Evolutionary conservation across 2,113 vertebrate species (phyloP), one percentile per base, ranked within the genome.

Genomic region (Nibea coibor): DNA sequence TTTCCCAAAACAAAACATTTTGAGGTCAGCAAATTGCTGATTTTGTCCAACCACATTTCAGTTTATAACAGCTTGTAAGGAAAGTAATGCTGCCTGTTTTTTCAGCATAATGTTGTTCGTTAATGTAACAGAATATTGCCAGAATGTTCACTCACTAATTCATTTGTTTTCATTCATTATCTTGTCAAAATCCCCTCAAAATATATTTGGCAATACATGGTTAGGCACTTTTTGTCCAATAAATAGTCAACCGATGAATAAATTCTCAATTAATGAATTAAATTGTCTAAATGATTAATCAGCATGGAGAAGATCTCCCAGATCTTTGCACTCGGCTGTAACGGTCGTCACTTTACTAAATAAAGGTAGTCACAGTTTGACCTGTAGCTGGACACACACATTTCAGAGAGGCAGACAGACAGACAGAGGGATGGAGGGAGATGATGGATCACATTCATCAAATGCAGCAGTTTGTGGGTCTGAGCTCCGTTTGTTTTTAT

Each of bases 361-460:
- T 50, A 58, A 28, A 48, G 3, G 10, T n/a, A 39, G 15, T 57
- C 14, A 24, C 35, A 43, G 9, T n/a, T 31, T 45, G 8, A 2
- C 47, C 19, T 24, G 16, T 17, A 10, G 45, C 31, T n/a, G 15
- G 22, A 66, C 15, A 31, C 56, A 72, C 16, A 24, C 3, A 45
- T 22, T 26, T 58, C 26, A 20, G 53, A 59, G 31, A 39, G 48
- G 59, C 35, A 39, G 35, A 50, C 51, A 65, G 50, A 76, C 15
- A 20, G 53, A 59, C 35, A 26, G 48, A 63, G 73, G 42, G 42
- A 79, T 51, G 78, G 43, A 63, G 43, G 42, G 45, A 78, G 16
- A 84, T 62, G 53, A 79, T 79, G 45, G 48, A 87, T 72, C 14
- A 22, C 57, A 43, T 47, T 50, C 75, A 62, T 80, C 75, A 80